Base-by-base conservation (phyloP, 2,888 invertebrate species). In the Athripsodes cinereus region DNA sequence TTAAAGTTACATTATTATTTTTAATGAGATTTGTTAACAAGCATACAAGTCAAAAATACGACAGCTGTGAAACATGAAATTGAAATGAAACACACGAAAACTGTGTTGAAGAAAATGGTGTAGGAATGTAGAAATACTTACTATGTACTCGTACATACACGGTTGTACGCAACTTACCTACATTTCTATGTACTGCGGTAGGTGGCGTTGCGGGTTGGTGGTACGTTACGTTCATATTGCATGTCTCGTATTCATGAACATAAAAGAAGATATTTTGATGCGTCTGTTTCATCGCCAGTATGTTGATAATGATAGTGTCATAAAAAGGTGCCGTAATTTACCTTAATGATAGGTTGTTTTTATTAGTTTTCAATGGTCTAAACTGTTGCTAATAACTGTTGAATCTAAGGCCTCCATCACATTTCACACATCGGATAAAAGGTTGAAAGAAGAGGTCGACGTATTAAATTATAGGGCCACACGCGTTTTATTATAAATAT, bases 351-450 rank as follows among this genome's bases (percentile, higher is more conserved):
- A 13, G 48, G 53, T 50, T 53, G 31, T 53, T 52, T 34, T 59
- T 50, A 52, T 31, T 51, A 57, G 51, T 40, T 51, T 49, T 49
- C 59, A 53, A 52, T 48, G 55, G 22, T 53, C 52, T 55, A 51
- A 59, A 52, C 52, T 55, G 53, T 51, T 49, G 59, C 44, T 55
- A 53, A 55, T 59, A 59, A 51, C 55, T 49, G 26, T 26, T 55
- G 48, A 40, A 55, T 59, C 44, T 22, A 46, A 46, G 40, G 16
- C 40, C 40, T 40, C 40, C 40, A 16, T n/a, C 13, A 16, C 40
- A 16, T 40, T 40, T 40, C 40, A 40, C 10, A 26, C 51, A 26
- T 20, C 20, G 21, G 34, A 53, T 21, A 22, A 53, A 53, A 44
- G 35, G 22, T 53, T 21, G 44, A 18, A n/a, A n/a, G n/a, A 22